phyloP scores from a whole-genome alignment of 1,140 invertebrate genomes.

The Anastrepha obliqua region DNA sequence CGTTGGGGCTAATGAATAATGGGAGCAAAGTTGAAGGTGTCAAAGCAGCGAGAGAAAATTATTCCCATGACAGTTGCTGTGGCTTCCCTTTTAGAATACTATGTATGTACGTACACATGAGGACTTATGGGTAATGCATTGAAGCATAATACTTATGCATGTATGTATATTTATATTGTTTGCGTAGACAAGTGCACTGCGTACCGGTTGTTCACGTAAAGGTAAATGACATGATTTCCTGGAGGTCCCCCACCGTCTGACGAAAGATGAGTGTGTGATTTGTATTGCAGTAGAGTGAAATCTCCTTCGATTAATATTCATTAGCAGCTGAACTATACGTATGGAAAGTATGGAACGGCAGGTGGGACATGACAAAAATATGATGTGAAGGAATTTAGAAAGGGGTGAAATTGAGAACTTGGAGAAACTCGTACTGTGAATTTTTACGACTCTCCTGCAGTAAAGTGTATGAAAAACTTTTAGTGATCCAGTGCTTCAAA shows the following conservation, averaged over 20 bases:
- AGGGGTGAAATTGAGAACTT: not conserved
- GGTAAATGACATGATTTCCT: slow-evolving; percentile 52
- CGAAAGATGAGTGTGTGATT: slow-evolving; percentile 2
- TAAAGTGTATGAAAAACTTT: too few species aligned
- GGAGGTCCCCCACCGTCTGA: slow-evolving; percentile 11
- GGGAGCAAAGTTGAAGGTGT: slow-evolving; percentile 47
- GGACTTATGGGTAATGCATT: not conserved
- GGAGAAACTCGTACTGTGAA: too few species aligned
- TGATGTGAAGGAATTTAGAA: not conserved
- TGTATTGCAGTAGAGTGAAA: not conserved
- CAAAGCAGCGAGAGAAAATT: slow-evolving; percentile 19
- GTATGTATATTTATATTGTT: not conserved
- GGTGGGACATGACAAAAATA: not conserved
- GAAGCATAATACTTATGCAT: not conserved
- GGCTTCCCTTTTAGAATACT: not conserved
- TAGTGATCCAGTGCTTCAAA: too few species aligned
- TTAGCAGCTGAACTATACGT: slow-evolving; percentile 27
- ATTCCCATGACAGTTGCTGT: slow-evolving; percentile 42
- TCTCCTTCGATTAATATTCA: not conserved
- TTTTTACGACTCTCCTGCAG: too few species aligned
- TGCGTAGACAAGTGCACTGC: not conserved
- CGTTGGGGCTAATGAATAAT: slow-evolving; percentile 31
- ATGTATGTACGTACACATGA: not conserved
- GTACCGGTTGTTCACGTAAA: not conserved
- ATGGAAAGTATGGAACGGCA: not conserved